phyloP scores from a whole-genome alignment of 2,888 invertebrate genomes.

The Drosophila helvetica region DNA sequence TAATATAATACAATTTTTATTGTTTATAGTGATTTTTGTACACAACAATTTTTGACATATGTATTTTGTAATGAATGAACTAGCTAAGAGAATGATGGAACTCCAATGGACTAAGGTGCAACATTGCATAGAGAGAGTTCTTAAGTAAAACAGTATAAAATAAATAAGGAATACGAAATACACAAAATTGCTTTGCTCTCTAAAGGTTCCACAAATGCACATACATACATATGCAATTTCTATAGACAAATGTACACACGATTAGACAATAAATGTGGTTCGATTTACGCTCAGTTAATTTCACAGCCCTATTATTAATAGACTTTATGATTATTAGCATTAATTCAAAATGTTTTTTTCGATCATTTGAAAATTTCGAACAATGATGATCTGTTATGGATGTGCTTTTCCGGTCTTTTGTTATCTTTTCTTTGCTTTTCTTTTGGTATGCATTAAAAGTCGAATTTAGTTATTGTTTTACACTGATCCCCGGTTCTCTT shows the following conservation, averaged over 20 bases:
- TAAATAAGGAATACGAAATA: constrained; percentile 34
- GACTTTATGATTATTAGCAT: constrained; percentile 39
- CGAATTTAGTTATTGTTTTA: constrained; percentile 59
- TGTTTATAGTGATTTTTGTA: constrained; percentile 37
- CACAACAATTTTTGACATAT: constrained; percentile 44
- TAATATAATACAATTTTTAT: constrained; percentile 23
- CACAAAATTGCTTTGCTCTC: constrained; percentile 11
- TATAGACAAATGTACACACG: constrained; percentile 26
- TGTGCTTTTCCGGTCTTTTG: constrained; percentile 16
- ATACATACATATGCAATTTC: constrained; percentile 11
- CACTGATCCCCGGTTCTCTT: constrained; percentile 64
- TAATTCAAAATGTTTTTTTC: constrained; percentile 34
- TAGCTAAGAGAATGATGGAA: constrained; percentile 35
- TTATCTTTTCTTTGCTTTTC: constrained; percentile 18
- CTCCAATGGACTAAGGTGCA: constrained; percentile 20
- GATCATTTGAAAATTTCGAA: constrained; percentile 12
- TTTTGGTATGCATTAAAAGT: constrained; percentile 36
- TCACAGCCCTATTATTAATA: constrained; percentile 70
- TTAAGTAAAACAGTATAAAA: constrained; percentile 32
- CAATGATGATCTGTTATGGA: constrained; percentile 17
- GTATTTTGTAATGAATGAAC: constrained; percentile 9
- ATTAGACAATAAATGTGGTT: constrained; percentile 38
- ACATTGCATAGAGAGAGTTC: constrained; percentile 21
- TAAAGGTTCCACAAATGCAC: constrained; percentile 4
- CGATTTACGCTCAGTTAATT: constrained; percentile 50